Evolutionary conservation across 2,113 vertebrate species (phyloP), one percentile per base, ranked within the genome.

Genomic region (Atractosteus spatula): DNA sequence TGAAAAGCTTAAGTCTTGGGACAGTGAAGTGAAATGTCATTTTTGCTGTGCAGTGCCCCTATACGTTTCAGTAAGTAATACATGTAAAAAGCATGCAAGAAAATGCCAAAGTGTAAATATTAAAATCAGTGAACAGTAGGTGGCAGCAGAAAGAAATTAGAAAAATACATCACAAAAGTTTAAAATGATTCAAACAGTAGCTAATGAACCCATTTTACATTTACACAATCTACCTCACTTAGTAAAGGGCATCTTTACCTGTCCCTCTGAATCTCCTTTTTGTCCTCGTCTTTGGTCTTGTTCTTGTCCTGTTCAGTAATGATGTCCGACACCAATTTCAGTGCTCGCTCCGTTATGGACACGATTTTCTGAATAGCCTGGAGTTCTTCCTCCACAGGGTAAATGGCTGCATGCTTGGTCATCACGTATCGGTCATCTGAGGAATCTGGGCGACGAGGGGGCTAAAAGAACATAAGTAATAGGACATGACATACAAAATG

Each of bases 311-410:
- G 93, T 56, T 98, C 97, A 64, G 94, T 95, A 78, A 99, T 95
- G 7, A 92, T 95, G 87, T 98, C 97, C 2, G 97, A 99, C 70
- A 99, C 97, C 68, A 98, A 94, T 78, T 99, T 99, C 77, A 99
- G 92, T 55, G 97, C 97, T 71, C 97, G 95, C 57, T 99, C 97
- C 7, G 97, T 99, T 80, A 99, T 95, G 12, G 97, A 99, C 74
- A 99, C 97, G 2, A 99, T 99, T 86, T 99, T 99, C 85, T 99
- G 97, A 70, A 99, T 97, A 43, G 96, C 96, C 69, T 98, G 97
- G 14, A 99, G 93, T 76, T 99, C 97, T 0, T 98, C 97, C 69
- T 99, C 97, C 3, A 95, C 97, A 42, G 97, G 97, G 85, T 99
- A 99, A 85, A 99, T 99, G 68, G 95, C 91, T 0, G 96, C 95